Evolutionary conservation across 1,140 invertebrate genomes (phyloP), one percentile per base, ranked within the genome.

Genomic region (Littorina saxatilis): DNA sequence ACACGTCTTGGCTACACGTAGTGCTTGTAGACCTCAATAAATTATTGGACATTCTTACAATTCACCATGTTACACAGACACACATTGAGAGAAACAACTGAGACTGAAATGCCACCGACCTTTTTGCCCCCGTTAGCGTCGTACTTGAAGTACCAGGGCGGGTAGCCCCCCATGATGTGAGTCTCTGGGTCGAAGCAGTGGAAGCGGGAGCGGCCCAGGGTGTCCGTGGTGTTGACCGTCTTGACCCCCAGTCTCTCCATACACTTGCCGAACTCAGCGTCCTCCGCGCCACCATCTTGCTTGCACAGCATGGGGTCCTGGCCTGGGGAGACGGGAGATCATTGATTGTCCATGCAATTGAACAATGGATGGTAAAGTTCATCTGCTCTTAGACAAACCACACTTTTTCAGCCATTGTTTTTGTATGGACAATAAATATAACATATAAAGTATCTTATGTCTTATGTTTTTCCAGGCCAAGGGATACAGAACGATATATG

Each of bases 211-310:
- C 97, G 94, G 0, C 96, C 96, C 63, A 95, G 92, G 0, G 94
- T 92, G 93, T 99, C 98, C 11, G 97, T 87, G 0, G 96, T 96
- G 89, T 99, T 97, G 85, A 96, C 96, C 0, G 97, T 96, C 68
- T 94, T 93, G 0, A 99, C 98, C 0, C 96, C 95, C 5, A 98
- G 94, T 68, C 95, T 95, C 88, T 97, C 95, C 84, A 99, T 90
- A 89, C 98, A 99, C 90, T 96, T 96, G 87, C 97, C 97, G 93
- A 99, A 97, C 92, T 98, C 97, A 0, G 97, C 97, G 91, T 99
- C 98, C 91, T 99, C 98, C 0, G 96, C 95, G 7, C 96, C 97
- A 35, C 94, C 94, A 85, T 95, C 94, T 83, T 95, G 94, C 47
- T 94, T 77, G 79, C 91, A 91, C 11, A 87, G 4, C 23, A 94